phyloP scores from a whole-genome alignment of 1,140 invertebrate genomes.

The Venturia canescens region DNA sequence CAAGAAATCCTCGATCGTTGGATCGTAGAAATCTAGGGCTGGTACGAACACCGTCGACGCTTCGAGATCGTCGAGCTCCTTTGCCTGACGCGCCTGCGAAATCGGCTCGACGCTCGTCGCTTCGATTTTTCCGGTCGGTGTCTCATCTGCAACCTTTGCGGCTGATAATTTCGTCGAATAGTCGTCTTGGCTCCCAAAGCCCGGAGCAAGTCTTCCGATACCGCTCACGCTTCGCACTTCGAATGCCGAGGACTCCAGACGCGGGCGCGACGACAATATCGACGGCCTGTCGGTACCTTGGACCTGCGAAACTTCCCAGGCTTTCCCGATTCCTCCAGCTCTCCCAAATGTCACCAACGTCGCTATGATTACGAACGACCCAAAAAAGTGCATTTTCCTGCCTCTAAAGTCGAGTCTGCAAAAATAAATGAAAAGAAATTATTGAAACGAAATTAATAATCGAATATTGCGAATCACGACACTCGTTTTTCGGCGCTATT shows the following conservation, averaged over 20 bases:
- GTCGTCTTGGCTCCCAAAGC: constrained; percentile 28
- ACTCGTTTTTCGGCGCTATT: no score
- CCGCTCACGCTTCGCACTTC: constrained; percentile 65
- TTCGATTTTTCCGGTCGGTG: constrained; percentile 6
- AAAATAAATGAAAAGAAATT: constrained; percentile 36
- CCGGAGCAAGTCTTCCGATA: constrained; percentile 54
- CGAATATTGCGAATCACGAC: no score
- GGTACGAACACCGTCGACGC: constrained; percentile 1
- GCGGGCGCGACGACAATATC: constrained; percentile 60
- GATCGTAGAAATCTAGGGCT: constrained; percentile 45
- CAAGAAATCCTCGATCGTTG: constrained; percentile 41
- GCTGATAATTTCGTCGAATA: background rate
- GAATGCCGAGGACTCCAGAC: constrained; percentile 63
- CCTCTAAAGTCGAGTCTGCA: background rate
- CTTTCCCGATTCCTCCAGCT: constrained; percentile 62
- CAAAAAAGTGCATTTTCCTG: constrained; percentile 27
- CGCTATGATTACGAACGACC: constrained; percentile 44
- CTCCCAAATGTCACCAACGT: constrained; percentile 45
- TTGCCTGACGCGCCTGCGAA: background rate
- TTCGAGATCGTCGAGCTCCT: constrained; percentile 50
- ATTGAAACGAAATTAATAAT: constrained; percentile 25
- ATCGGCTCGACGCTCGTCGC: constrained; percentile 3
- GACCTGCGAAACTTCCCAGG: constrained; percentile 65
- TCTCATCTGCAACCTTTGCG: background rate
- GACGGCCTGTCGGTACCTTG: constrained; percentile 53